phyloP scores from a whole-genome alignment of 2,888 invertebrate genomes.

The Ernsta delagoae region DNA sequence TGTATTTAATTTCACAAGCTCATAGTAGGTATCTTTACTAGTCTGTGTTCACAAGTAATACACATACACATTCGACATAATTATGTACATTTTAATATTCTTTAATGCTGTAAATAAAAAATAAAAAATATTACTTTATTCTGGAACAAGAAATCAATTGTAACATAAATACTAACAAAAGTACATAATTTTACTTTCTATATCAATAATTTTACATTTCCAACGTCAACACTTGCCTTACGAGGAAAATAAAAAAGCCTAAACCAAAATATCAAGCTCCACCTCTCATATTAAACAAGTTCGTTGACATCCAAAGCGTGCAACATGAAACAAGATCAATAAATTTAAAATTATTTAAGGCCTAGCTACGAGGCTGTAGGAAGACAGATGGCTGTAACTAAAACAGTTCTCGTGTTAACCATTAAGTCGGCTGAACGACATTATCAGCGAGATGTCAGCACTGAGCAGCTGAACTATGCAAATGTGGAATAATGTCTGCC shows the following conservation, averaged over 20 bases:
- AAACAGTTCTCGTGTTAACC: conserved; percentile 21
- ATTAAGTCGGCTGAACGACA: background rate
- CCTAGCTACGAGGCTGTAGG: background rate
- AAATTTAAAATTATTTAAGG: conserved; percentile 8
- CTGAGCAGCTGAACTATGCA: conserved; percentile 21
- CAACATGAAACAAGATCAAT: background rate
- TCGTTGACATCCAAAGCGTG: background rate
- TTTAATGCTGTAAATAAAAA: too few relatives aligned
- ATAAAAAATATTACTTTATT: too few relatives aligned
- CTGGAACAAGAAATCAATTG: too few relatives aligned
- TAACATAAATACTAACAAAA: too few relatives aligned
- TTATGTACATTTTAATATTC: too few relatives aligned
- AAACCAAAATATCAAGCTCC: background rate
- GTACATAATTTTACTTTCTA: too few relatives aligned
- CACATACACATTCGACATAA: too few relatives aligned
- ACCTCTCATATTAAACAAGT: background rate
- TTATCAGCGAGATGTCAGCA: background rate
- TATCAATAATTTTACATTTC: too few relatives aligned
- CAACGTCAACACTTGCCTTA: too few relatives aligned
- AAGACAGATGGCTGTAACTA: conserved; percentile 6
- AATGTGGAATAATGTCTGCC: conserved; percentile 28
- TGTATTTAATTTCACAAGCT: too few relatives aligned
- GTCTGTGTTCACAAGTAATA: too few relatives aligned
- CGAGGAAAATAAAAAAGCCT: background rate
- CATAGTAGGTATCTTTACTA: too few relatives aligned